These are phyloP conservation scores for Terrapene triunguis DNA, from an alignment of 2,113 vertebrate species.

Conservation along the genomic window DNA sequence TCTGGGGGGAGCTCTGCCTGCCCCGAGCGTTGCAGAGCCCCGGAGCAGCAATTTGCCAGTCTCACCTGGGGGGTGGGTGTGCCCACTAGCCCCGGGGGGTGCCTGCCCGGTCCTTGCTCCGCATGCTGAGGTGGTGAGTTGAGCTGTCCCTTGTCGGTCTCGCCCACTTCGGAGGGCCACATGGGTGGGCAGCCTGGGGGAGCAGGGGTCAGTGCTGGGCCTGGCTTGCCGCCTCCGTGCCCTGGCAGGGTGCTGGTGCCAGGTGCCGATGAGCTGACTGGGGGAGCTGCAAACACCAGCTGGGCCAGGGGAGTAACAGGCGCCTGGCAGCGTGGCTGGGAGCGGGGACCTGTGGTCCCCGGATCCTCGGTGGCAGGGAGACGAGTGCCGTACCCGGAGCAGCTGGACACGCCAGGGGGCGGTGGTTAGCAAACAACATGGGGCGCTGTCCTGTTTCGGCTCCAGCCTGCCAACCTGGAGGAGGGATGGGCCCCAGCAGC, in stretches of 20 bases:
- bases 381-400: no score
- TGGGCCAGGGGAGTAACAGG: not conserved
- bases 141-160: not conserved
- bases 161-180: not conserved
- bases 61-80: not conserved
- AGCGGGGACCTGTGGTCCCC: accelerated
- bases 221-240: no score
- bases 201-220: no score
- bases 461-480: no score
- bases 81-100: not conserved
- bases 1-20: not conserved
- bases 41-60: accelerated
- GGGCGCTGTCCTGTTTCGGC: no score
- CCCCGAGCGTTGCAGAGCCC: accelerated
- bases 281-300: not conserved
- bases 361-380: not conserved
- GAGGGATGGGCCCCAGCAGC: no score
- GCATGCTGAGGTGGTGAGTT: not conserved
- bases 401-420: no score
- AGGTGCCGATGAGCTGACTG: not conserved
- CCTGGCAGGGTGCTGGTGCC: no score
- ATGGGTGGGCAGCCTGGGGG: not conserved
- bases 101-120: not conserved
- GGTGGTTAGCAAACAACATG: no score
- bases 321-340: not conserved